Conservation (phyloP, 2,113 vertebrate species). For the Laticauda laticaudata region DNA sequence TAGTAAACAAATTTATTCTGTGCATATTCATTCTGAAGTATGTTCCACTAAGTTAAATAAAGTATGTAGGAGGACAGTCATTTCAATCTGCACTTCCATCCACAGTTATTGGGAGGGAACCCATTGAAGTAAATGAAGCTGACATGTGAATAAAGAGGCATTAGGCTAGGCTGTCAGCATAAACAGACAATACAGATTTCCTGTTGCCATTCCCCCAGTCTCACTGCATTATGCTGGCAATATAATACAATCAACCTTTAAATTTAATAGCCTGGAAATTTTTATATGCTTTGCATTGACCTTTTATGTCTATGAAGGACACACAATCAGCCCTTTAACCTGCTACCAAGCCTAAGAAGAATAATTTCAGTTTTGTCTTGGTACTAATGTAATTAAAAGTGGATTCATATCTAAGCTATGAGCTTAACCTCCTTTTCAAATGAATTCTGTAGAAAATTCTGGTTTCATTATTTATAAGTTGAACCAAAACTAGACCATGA, state of each 20-base stretch:
- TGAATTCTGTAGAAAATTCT: constrained; percentile 66
- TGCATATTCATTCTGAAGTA: background rate
- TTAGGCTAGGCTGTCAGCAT: background rate
- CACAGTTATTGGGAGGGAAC: background rate
- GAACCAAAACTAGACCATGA: constrained; percentile 72
- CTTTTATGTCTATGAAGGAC: constrained; percentile 49
- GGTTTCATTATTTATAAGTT: constrained; percentile 71
- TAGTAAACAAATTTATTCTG: background rate
- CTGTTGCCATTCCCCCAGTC: constrained; percentile 2
- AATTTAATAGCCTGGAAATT: constrained; percentile 28
- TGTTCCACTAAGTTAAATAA: background rate
- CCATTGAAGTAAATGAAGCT: background rate
- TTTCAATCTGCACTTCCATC: background rate
- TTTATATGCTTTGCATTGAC: constrained; percentile 24
- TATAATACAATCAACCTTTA: constrained; percentile 4
- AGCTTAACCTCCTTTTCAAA: constrained; percentile 55
- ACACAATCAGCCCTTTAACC: constrained; percentile 49
- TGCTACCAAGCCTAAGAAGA: constrained; percentile 32
- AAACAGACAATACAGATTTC: background rate
- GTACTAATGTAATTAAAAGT: constrained; percentile 63
- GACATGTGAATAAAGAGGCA: background rate
- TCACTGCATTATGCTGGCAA: constrained; percentile 7
- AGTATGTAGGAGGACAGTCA: background rate
- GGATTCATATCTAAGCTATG: constrained; percentile 57
- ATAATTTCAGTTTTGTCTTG: constrained; percentile 40